Conservation (phyloP, 2,113 vertebrate genomes). For the Sylvia atricapilla region DNA sequence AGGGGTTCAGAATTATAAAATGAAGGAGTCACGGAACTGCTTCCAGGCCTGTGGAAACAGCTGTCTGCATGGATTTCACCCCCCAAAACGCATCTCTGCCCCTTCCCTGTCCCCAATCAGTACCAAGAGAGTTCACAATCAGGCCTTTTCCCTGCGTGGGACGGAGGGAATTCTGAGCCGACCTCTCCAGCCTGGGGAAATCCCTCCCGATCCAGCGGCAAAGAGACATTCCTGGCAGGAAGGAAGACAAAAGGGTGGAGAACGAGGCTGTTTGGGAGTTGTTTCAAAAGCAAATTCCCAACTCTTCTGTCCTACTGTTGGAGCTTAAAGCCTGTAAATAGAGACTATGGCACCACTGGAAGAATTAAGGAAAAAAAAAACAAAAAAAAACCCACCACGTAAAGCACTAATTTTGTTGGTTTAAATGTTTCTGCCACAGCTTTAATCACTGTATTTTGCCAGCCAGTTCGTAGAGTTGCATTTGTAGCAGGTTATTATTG, state of each 20-base stretch:
- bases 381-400: neutral
- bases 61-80: neutral
- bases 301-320: neutral
- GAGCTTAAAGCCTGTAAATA: slow-evolving; percentile 75
- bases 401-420: slow-evolving; percentile 62
- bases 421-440: slow-evolving; percentile 44
- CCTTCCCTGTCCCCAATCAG: neutral
- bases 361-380: slow-evolving; percentile 22
- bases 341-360: slow-evolving; percentile 21
- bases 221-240: neutral
- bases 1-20: neutral
- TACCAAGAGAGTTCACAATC: slow-evolving; percentile 12
- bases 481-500: slow-evolving; percentile 44
- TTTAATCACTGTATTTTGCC: slow-evolving; percentile 70
- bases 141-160: neutral
- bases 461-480: slow-evolving; percentile 42
- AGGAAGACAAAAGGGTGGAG: neutral
- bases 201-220: neutral
- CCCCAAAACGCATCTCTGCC: neutral
- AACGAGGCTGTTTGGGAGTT: neutral
- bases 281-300: slow-evolving; percentile 59
- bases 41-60: neutral
- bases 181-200: neutral
- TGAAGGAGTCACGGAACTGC: neutral
- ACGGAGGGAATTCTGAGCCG: neutral